phyloP scores from a whole-genome alignment of 2,888 invertebrate genomes.

The Galerucella calmariensis region DNA sequence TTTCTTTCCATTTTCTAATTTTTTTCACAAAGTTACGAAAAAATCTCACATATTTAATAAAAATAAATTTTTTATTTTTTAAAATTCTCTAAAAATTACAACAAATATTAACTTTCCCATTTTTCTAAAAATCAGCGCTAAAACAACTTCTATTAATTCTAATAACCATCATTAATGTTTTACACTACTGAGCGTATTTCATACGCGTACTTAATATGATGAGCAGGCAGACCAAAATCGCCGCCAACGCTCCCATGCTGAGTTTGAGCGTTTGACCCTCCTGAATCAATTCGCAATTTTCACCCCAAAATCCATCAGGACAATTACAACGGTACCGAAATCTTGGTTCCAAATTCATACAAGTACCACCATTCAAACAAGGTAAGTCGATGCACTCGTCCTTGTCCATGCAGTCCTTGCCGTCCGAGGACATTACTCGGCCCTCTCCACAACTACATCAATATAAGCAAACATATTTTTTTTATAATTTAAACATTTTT shows the following conservation, averaged over 20 bases:
- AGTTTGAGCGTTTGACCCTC: slow-evolving; percentile 95
- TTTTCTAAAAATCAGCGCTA: neutral
- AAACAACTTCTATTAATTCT: slow-evolving; percentile 11
- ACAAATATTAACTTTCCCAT: no score
- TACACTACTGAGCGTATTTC: slow-evolving; percentile 20
- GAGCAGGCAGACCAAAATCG: slow-evolving; percentile 96
- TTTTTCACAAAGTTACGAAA: no score
- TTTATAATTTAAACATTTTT: neutral
- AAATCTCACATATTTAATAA: no score
- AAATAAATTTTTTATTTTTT: no score
- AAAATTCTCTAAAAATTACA: no score
- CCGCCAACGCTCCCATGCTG: slow-evolving; percentile 96
- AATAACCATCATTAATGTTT: slow-evolving; percentile 15
- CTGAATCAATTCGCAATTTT: slow-evolving; percentile 92
- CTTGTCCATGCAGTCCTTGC: slow-evolving; percentile 93
- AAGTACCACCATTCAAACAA: slow-evolving; percentile 92
- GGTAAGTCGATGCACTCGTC: slow-evolving; percentile 95
- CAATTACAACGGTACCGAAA: slow-evolving; percentile 89
- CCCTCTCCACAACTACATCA: slow-evolving; percentile 89
- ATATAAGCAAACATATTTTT: slow-evolving; percentile 26
- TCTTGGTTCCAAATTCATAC: slow-evolving; percentile 90
- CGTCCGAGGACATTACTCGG: slow-evolving; percentile 88
- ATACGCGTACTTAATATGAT: slow-evolving; percentile 95
- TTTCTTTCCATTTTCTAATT: no score
- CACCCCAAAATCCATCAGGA: slow-evolving; percentile 92